Conservation (phyloP, 2,797 vertebrate species). For the Microhierax caerulescens region DNA sequence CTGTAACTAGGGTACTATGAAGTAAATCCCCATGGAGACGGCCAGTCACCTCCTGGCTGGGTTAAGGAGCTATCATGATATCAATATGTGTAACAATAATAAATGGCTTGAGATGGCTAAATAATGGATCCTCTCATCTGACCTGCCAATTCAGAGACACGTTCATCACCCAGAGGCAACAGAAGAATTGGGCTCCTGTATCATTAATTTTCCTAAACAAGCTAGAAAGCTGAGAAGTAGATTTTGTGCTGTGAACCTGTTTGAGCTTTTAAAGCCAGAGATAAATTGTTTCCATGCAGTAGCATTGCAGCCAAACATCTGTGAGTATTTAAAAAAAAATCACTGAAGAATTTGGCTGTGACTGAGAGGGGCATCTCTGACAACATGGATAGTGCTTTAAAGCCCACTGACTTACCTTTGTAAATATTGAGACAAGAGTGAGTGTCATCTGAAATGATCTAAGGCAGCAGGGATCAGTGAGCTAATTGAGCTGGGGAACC, state of each 20-base stretch:
- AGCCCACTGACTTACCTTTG: neutral
- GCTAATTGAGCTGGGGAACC: neutral
- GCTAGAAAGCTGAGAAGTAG: conserved; percentile 51
- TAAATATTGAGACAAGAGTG: conserved; percentile 41
- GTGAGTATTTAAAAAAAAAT: conserved; percentile 69
- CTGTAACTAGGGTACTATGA: conserved; percentile 56
- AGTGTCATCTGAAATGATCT: neutral
- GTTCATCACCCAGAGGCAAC: conserved; percentile 53
- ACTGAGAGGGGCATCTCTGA: conserved; percentile 10
- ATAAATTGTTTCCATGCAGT: conserved; percentile 68
- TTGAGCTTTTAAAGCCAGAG: conserved; percentile 73
- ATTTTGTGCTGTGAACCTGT: conserved; percentile 64
- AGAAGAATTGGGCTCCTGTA: conserved; percentile 27
- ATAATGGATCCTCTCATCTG: conserved; percentile 63
- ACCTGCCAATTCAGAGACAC: conserved; percentile 39
- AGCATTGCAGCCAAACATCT: conserved; percentile 69
- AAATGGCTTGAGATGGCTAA: conserved; percentile 67
- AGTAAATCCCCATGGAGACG: conserved; percentile 72
- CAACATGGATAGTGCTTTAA: conserved; percentile 9
- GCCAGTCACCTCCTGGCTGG: conserved; percentile 46
- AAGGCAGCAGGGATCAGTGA: neutral
- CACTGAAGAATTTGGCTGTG: conserved; percentile 50
- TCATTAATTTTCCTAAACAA: conserved; percentile 71
- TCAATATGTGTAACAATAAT: conserved; percentile 70
- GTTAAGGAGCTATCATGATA: conserved; percentile 62